A percentile compares a stretch with the other conserved stretches of the same genome.
phyloP scores from a whole-genome alignment of 1,140 invertebrate species.

The Asobara japonica region DNA sequence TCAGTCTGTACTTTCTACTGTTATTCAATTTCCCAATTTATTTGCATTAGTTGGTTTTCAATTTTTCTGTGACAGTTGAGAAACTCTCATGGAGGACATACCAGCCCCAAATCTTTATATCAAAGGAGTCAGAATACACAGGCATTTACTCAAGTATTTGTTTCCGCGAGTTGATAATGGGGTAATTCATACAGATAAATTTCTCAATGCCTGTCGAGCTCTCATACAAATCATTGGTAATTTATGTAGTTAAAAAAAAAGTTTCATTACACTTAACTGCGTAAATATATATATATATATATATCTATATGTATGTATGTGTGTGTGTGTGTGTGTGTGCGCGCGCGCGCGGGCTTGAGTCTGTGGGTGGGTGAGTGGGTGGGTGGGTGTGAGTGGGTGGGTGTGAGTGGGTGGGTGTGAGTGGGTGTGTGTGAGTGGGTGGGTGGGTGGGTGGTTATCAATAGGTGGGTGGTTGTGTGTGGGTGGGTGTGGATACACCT shows the following conservation, averaged over 20 bases:
- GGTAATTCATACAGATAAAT: slow-evolving; percentile 71
- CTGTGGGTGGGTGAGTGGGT: no score
- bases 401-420: no score
- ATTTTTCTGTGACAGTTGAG: background rate
- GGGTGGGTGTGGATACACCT: no score
- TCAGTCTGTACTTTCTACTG: background rate
- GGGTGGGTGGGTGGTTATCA: no score
- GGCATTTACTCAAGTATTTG: slow-evolving; percentile 31
- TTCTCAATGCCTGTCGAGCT: slow-evolving; percentile 71
- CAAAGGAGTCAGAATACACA: background rate
- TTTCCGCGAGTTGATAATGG: slow-evolving; percentile 60
- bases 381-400: no score
- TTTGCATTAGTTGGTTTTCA: background rate
- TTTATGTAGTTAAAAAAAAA: slow-evolving; percentile 36
- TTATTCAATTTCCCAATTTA: background rate
- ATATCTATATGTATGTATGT: no score
- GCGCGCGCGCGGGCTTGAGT: no score
- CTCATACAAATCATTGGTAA: slow-evolving; percentile 73
- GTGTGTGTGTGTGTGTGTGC: no score
- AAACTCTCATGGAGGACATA: background rate
- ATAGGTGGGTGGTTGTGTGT: no score
- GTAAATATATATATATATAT: no score
- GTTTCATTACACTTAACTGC: no score
- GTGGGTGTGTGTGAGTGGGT: no score
- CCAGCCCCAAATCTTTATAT: background rate